Percentiles rank a stretch among this genome's conserved stretches.
phyloP scores from a whole-genome alignment of 2,797 vertebrate genomes.

The Mionectes olivaceus region DNA sequence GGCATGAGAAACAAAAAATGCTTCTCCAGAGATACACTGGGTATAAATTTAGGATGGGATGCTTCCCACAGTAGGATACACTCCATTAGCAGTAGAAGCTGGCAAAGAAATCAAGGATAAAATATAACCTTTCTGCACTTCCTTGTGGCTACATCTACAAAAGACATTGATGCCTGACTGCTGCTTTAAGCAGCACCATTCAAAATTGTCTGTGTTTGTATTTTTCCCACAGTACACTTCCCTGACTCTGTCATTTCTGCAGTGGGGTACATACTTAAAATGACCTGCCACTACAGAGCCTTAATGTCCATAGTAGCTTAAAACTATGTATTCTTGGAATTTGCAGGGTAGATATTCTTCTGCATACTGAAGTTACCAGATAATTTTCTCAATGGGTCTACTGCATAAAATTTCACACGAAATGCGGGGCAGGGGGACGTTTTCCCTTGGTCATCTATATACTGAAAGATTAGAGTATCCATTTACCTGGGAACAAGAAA shows the following conservation, averaged over 20 bases:
- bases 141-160: conserved; percentile 1
- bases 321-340: not conserved
- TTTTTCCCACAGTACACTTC: not conserved
- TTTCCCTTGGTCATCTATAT: not conserved
- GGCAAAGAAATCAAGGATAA: conserved; percentile 46
- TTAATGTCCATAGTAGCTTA: not conserved
- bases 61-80: conserved; percentile 43
- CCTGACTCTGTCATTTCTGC: not conserved
- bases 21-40: conserved; percentile 3
- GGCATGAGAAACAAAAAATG: conserved; percentile 18
- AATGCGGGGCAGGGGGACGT: not conserved
- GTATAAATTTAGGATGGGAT: conserved; percentile 57
- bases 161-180: not conserved
- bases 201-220: not conserved
- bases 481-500: not conserved
- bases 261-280: not conserved
- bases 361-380: not conserved
- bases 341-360: not conserved
- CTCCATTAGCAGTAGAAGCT: conserved; percentile 41
- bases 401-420: not conserved
- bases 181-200: not conserved
- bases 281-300: not conserved
- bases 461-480: not conserved
- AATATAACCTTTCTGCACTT: conserved; percentile 53
- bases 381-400: not conserved